A percentile compares a stretch with the other conserved stretches of the same genome.
These are phyloP conservation scores for Morpho helenor DNA, from an alignment of 2,888 invertebrate genomes.

Conservation along the genomic window DNA sequence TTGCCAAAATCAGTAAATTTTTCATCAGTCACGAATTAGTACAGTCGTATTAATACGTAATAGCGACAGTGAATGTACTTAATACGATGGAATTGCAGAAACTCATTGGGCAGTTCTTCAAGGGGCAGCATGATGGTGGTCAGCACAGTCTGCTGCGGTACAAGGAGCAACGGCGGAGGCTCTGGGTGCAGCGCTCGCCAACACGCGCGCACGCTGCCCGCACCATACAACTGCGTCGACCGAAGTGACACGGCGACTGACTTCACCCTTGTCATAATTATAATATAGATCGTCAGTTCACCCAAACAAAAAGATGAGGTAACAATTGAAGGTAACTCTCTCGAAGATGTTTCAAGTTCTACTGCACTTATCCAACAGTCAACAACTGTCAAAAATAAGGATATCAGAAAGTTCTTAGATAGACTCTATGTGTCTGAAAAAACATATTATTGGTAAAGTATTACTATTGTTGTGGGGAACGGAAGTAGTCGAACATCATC, in stretches of 20 bases:
- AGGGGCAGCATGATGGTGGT: slow-evolving; percentile 33
- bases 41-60: not conserved
- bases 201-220: slow-evolving; percentile 27
- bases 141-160: slow-evolving; percentile 27
- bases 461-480: too few species aligned
- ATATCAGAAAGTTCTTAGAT: slow-evolving; percentile 99
- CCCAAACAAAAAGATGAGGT: slow-evolving; percentile 98
- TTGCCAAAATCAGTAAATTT: too few species aligned
- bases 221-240: slow-evolving; percentile 48
- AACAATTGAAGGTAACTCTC: slow-evolving; percentile 95
- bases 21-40: too few species aligned
- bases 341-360: slow-evolving; percentile 98
- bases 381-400: slow-evolving; percentile 99
- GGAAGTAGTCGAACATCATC: too few species aligned
- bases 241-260: slow-evolving; percentile 34
- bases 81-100: slow-evolving; percentile 37
- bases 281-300: slow-evolving; percentile 84
- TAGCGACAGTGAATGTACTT: slow-evolving; percentile 33
- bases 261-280: slow-evolving; percentile 31
- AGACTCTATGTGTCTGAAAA: slow-evolving; percentile 99
- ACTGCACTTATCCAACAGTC: slow-evolving; percentile 99
- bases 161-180: slow-evolving; percentile 26
- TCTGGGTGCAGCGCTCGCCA: slow-evolving; percentile 28
- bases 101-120: slow-evolving; percentile 35
- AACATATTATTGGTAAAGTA: slow-evolving; percentile 61